phyloP scores from a whole-genome alignment of 2,113 vertebrate genomes.

The Syngnathus scovelli region DNA sequence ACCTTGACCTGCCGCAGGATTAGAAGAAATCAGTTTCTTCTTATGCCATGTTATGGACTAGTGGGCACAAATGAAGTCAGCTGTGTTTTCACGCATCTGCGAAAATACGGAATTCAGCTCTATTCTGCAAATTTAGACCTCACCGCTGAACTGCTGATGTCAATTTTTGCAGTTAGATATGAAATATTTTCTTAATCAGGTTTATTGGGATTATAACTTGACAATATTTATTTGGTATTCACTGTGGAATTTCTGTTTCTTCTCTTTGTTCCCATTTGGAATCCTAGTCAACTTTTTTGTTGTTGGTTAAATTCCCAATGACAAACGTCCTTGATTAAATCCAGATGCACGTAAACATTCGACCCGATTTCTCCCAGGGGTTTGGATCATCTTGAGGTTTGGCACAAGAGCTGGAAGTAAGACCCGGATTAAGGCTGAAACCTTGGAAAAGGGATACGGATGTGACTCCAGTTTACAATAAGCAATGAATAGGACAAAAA shows the following conservation, averaged over 20 bases:
- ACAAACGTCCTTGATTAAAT: slow-evolving; percentile 66
- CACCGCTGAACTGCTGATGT: neutral
- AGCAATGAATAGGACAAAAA: slow-evolving; percentile 10
- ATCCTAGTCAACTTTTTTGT: slow-evolving; percentile 66
- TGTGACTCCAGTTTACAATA: slow-evolving; percentile 19
- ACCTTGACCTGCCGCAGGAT: too few species aligned
- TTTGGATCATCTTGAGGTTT: slow-evolving; percentile 26
- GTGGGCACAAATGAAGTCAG: too few species aligned
- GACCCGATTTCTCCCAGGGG: slow-evolving; percentile 23
- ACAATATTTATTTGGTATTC: neutral
- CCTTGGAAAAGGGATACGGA: slow-evolving; percentile 18
- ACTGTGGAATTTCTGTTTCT: slow-evolving; percentile 12
- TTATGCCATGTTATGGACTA: too few species aligned
- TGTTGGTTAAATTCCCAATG: slow-evolving; percentile 67
- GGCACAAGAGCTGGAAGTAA: slow-evolving; percentile 35
- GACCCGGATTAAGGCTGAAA: slow-evolving; percentile 26
- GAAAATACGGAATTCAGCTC: too few species aligned
- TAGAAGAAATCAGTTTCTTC: too few species aligned
- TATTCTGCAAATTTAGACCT: too few species aligned
- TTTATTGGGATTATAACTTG: neutral
- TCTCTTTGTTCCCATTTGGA: slow-evolving; percentile 63
- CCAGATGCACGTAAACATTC: slow-evolving; percentile 54
- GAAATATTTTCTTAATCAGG: neutral
- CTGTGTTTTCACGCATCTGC: too few species aligned
- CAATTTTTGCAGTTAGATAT: neutral